These are phyloP conservation scores for Cichlasoma orientale DNA, from an alignment of 2,797 vertebrate species.

Conservation along the genomic window DNA sequence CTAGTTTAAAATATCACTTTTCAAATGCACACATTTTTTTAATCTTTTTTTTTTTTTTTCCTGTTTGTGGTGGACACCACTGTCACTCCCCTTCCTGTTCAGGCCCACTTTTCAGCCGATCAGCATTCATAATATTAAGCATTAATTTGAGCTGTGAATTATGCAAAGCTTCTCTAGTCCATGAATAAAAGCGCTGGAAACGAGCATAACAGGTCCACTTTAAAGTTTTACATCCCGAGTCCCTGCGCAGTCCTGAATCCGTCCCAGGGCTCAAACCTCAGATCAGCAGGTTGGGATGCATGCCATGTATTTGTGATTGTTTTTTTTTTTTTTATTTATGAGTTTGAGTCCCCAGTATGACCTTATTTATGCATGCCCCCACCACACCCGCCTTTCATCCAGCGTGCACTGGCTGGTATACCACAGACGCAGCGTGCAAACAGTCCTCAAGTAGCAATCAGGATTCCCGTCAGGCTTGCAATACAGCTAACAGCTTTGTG, in stretches of 20 bases:
- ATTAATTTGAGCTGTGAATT: rapidly evolving
- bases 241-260: slow-evolving; percentile 2
- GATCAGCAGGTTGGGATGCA: slow-evolving; percentile 33
- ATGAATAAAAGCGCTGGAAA: neutral
- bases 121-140: rapidly evolving
- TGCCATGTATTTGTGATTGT: slow-evolving; percentile 43
- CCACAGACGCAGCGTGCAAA: neutral
- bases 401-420: slow-evolving; percentile 18
- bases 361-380: slow-evolving; percentile 55
- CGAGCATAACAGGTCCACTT: neutral
- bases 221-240: neutral
- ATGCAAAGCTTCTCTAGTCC: neutral
- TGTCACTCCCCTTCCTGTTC: rapidly evolving
- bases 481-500: slow-evolving; percentile 36
- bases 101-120: neutral
- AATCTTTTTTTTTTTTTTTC: too few species aligned
- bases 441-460: neutral
- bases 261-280: neutral
- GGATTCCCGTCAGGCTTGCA: slow-evolving; percentile 36
- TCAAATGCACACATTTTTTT: too few species aligned
- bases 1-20: neutral
- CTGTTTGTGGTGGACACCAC: too few species aligned
- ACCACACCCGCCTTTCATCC: neutral
- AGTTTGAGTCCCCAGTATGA: slow-evolving; percentile 34
- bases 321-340: slow-evolving; percentile 5